Percentiles rank a stretch among this genome's conserved stretches.
Conservation (phyloP, 2,888 invertebrate species). For the Plemyria rubiginata region DNA sequence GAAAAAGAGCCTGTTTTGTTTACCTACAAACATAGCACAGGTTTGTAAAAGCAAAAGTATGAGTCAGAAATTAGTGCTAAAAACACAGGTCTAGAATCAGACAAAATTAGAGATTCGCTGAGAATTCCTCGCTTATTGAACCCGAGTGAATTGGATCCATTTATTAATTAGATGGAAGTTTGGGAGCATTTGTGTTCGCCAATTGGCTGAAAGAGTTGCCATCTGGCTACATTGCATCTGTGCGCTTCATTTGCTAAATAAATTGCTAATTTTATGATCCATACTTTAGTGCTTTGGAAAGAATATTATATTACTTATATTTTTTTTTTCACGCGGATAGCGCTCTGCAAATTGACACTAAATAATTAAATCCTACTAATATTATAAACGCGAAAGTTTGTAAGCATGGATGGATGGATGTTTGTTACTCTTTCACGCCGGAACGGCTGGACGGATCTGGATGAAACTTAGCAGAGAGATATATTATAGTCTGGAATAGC, state of each 20-base stretch:
- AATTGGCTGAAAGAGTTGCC: slow-evolving; percentile 23
- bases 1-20: no score
- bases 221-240: slow-evolving; percentile 26
- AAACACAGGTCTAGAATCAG: slow-evolving; percentile 21
- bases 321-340: no score
- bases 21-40: no score
- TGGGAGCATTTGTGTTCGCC: slow-evolving; percentile 23
- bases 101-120: slow-evolving; percentile 28
- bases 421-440: no score
- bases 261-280: background rate
- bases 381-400: no score
- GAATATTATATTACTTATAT: no score
- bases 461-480: no score
- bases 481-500: no score
- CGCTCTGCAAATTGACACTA: no score
- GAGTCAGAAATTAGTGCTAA: slow-evolving; percentile 1
- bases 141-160: slow-evolving; percentile 38
- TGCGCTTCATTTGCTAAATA: slow-evolving; percentile 12
- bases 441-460: no score
- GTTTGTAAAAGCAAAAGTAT: background rate
- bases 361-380: no score
- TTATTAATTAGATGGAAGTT: slow-evolving; percentile 40
- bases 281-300: background rate
- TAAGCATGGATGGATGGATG: no score
- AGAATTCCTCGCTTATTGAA: slow-evolving; percentile 32